Base-by-base conservation (phyloP, 2,113 vertebrate genomes). In the Pipra filicauda region DNA sequence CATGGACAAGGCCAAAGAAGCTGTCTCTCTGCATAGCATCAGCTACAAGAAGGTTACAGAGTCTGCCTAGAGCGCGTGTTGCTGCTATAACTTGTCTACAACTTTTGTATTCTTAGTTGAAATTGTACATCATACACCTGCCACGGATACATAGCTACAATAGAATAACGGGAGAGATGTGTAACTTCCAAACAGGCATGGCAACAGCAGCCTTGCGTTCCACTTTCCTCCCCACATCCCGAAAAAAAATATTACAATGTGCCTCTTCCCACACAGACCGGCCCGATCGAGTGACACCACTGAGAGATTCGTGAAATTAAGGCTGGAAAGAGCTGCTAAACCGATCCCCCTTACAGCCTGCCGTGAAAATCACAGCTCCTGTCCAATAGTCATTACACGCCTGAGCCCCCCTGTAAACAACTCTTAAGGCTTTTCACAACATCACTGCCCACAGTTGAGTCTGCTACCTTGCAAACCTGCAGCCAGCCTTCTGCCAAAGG, bases 371-470 rank as follows among this genome's bases (percentile, higher is more conserved):
- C 89, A 74, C 80, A 37, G 64, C 49, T 49, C 62, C 81, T 65
- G 44, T 28, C 58, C 62, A 8, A 54, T 62, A 59, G 70, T 51
- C 73, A 37, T 51, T 27, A 58, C 52, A 33, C 6, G 2, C 69
- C 73, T 76, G 66, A 83, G 61, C 79, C 73, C 27, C 52, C 61
- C 81, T 70, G 55, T 43, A 94, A 97, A 96, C 93, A 97, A 94
- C 94, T 89, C 57, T 97, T 95, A 97, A 97, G 96, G 97, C 97
- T 98, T 98, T 97, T 93, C 97, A 96, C 97, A 97, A 94, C 94
- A 95, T 96, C 95, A 78, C 94, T 96, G 93, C 94, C 97, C 97
- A 97, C 97, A 97, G 97, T 96, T 93, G 81, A 96, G 94, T 96
- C 97, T 95, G 89, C 96, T 97, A 95, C 96, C 91, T 96, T 90